phyloP scores from a whole-genome alignment of 2,797 vertebrate species.

The Margarornis squamiger region DNA sequence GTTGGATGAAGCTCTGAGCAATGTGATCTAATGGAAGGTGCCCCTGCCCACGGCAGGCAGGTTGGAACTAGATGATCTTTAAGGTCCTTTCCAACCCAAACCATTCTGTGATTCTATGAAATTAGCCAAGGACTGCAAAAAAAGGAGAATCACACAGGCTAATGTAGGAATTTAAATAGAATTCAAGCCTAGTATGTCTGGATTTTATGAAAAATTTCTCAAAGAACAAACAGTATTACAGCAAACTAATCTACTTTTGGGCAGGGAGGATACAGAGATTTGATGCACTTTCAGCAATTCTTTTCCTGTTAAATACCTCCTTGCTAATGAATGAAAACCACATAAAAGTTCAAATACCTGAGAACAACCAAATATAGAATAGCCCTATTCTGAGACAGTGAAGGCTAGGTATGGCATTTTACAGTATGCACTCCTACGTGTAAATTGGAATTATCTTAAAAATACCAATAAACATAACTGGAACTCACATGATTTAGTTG shows the following conservation, averaged over 20 bases:
- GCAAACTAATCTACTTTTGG: background rate
- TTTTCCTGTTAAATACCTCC: background rate
- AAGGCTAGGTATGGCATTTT: background rate
- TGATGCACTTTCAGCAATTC: background rate
- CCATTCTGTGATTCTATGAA: background rate
- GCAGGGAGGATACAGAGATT: background rate
- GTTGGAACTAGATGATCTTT: rapidly evolving
- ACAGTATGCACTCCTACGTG: background rate
- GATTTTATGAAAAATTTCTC: background rate
- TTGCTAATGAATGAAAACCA: background rate
- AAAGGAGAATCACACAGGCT: background rate
- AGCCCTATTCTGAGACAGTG: background rate
- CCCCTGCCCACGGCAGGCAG: background rate
- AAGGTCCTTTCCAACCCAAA: background rate
- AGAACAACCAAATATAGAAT: background rate
- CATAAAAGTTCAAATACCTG: background rate
- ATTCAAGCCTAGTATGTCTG: background rate
- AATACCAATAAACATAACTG: background rate
- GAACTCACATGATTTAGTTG: background rate
- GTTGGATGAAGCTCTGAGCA: background rate
- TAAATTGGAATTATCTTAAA: background rate
- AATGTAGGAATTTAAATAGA: background rate
- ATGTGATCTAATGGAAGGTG: background rate
- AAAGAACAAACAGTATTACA: background rate
- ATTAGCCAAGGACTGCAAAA: background rate